Conservation (phyloP, 2,797 vertebrate genomes). For the Scyliorhinus canicula region DNA sequence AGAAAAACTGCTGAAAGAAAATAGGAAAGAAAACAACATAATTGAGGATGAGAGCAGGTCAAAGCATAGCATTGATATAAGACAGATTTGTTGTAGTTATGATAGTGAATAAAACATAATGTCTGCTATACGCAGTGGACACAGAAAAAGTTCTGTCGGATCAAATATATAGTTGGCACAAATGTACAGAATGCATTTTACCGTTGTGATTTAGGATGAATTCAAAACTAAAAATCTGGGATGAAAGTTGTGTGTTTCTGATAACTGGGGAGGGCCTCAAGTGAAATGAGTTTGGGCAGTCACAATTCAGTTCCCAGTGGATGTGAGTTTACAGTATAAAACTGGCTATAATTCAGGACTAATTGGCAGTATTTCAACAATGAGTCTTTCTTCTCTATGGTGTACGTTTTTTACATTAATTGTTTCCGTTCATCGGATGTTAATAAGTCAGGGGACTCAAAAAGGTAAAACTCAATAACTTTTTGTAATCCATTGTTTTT, state of each 20-base stretch:
- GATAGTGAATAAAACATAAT: background rate
- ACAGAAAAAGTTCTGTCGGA: background rate
- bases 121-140: background rate
- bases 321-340: background rate
- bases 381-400: background rate
- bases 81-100: background rate
- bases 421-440: background rate
- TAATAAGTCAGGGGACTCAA: background rate
- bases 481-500: background rate
- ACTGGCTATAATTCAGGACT: background rate
- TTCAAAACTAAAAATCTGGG: background rate
- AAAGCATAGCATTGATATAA: background rate
- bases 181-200: background rate
- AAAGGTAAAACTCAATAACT: background rate
- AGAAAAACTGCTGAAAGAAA: background rate
- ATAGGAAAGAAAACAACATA: background rate
- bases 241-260: background rate
- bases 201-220: background rate
- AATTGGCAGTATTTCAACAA: constrained; percentile 9
- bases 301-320: background rate
- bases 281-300: background rate
- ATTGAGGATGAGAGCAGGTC: background rate
- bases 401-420: background rate
- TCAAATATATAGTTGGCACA: background rate
- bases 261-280: background rate